phyloP scores from a whole-genome alignment of 2,888 invertebrate genomes.

The Athripsodes cinereus region DNA sequence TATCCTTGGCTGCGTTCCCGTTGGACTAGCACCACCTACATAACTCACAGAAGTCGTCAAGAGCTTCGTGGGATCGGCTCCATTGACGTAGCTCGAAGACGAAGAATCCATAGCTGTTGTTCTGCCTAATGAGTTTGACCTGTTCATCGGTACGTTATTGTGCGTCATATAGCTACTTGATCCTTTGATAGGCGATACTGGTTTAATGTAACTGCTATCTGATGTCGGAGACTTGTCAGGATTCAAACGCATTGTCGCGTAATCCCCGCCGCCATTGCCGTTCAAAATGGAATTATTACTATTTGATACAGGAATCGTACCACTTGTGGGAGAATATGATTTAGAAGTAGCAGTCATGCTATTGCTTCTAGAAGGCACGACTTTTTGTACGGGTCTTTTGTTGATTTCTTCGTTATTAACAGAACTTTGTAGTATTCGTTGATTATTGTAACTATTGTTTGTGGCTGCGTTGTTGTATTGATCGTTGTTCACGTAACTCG shows the following conservation, averaged over 20 bases:
- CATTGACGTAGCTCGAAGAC: constrained; percentile 15
- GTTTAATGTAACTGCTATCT: constrained; percentile 52
- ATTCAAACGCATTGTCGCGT: constrained; percentile 12
- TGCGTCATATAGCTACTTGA: constrained; percentile 55
- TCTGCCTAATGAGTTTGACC: constrained; percentile 24
- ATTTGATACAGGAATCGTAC: constrained; percentile 35
- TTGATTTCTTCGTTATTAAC: constrained; percentile 27
- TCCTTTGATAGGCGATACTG: constrained; percentile 59
- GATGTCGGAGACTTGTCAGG: constrained; percentile 28
- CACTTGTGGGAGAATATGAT: constrained; percentile 33
- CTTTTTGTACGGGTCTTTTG: constrained; percentile 72
- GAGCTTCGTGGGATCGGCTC: constrained; percentile 31
- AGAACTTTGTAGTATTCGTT: neutral
- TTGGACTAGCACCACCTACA: constrained; percentile 52
- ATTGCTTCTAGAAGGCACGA: constrained; percentile 65
- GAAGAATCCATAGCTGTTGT: constrained; percentile 14
- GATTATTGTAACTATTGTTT: constrained; percentile 2
- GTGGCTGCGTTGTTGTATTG: neutral
- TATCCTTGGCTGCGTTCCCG: constrained; percentile 47
- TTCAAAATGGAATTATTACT: constrained; percentile 30
- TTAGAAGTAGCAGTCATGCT: constrained; percentile 33
- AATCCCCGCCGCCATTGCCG: constrained; percentile 25
- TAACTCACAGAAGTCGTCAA: constrained; percentile 53
- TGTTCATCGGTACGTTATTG: constrained; percentile 41
- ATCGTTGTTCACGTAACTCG: constrained; percentile 28